Evolutionary conservation across 2,113 vertebrate genomes (phyloP).

Genomic region (Procapra przewalskii): DNA sequence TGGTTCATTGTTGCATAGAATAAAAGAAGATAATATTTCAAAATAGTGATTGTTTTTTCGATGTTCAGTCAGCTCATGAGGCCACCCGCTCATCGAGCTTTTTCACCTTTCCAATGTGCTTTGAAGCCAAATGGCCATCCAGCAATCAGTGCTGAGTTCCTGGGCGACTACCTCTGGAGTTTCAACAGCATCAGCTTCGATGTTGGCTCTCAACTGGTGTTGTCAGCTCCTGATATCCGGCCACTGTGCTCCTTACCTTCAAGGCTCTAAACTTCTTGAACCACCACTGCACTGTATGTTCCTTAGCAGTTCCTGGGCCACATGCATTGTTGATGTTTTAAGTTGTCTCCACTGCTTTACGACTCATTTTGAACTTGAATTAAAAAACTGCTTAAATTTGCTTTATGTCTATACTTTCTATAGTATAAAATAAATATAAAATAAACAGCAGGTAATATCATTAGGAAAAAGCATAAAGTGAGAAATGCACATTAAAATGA

Average conservation of each 20-base stretch:
- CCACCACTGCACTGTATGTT: background rate
- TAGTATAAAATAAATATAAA: background rate
- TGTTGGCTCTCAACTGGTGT: background rate
- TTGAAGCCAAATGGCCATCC: background rate
- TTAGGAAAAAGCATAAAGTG: background rate
- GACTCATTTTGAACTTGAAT: background rate
- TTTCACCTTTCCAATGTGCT: background rate
- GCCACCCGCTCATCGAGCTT: background rate
- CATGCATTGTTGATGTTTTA: background rate
- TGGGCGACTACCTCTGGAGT: background rate
- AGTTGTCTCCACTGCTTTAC: background rate
- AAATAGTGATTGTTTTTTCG: background rate
- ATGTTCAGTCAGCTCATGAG: background rate
- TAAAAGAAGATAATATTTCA: background rate
- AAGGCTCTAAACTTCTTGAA: background rate
- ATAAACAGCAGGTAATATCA: background rate
- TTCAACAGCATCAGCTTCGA: background rate
- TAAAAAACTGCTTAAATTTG: background rate
- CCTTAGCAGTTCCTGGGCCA: background rate
- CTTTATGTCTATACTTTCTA: background rate
- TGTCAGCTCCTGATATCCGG: too few relatives aligned
- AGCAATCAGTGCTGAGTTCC: background rate
- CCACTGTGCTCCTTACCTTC: background rate
- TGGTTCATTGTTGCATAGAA: background rate
- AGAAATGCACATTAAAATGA: background rate